A percentile compares a stretch with the other conserved stretches of the same genome.
phyloP scores from a whole-genome alignment of 2,113 vertebrate genomes.

The Nothocercus nigrocapillus region DNA sequence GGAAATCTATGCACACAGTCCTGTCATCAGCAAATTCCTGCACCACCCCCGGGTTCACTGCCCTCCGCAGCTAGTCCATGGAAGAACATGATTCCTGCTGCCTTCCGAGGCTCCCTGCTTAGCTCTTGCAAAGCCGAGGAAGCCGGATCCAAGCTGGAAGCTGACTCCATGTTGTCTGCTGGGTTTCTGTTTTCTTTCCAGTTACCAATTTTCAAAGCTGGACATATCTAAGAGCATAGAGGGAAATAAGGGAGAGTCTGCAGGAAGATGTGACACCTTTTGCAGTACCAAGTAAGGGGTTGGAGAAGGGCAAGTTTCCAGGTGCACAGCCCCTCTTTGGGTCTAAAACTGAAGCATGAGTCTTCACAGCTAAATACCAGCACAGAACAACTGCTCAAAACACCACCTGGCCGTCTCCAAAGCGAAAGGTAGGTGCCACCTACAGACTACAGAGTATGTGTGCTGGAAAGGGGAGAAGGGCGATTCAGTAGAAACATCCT shows the following conservation, averaged over 20 bases:
- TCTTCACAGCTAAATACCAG: background rate
- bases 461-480: too few relatives aligned
- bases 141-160: background rate
- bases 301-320: background rate
- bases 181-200: background rate
- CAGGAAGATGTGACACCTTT: background rate
- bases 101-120: background rate
- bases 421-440: background rate
- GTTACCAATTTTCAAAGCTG: background rate
- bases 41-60: background rate
- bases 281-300: background rate
- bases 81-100: background rate
- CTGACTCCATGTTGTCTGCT: background rate
- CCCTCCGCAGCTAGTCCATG: background rate
- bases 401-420: background rate
- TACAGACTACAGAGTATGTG: background rate
- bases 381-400: background rate
- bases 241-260: background rate
- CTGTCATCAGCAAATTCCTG: background rate
- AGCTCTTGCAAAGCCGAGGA: fast-evolving
- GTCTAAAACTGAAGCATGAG: background rate
- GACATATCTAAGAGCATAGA: background rate
- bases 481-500: background rate
- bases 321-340: background rate
- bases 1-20: background rate